These are phyloP conservation scores for Gerris buenoi DNA, from an alignment of 1,140 invertebrate species.

Conservation along the genomic window DNA sequence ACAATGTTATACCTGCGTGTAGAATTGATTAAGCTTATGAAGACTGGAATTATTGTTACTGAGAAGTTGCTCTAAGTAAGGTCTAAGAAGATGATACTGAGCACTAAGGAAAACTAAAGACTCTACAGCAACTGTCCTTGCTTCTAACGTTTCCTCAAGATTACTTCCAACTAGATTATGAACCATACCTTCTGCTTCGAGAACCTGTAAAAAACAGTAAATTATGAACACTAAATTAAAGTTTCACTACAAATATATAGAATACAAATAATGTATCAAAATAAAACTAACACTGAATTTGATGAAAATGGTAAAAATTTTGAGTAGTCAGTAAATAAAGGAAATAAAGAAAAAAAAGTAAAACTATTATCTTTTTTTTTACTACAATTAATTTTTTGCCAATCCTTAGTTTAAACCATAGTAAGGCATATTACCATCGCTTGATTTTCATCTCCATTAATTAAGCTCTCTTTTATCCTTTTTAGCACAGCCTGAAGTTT, in stretches of 20 bases:
- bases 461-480: conserved; percentile 54
- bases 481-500: conserved; percentile 58
- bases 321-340: too few species aligned
- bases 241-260: too few species aligned
- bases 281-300: too few species aligned
- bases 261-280: too few species aligned
- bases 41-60: conserved; percentile 41
- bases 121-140: conserved; percentile 80
- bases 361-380: too few species aligned
- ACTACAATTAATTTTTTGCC: too few species aligned
- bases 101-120: conserved; percentile 76
- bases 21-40: conserved; percentile 59
- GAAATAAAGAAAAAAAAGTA: too few species aligned
- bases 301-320: too few species aligned
- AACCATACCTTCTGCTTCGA: background rate
- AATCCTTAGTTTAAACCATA: too few species aligned
- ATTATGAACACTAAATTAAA: too few species aligned
- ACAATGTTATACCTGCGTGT: conserved; percentile 39
- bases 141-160: conserved; percentile 29
- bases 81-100: conserved; percentile 68
- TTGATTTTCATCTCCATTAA: conserved; percentile 28
- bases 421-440: conserved; percentile 6
- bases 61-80: conserved; percentile 63
- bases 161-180: background rate
- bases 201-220: background rate